Evolutionary conservation across 1,140 invertebrate genomes (phyloP).

Genomic region (Batillaria attramentaria): DNA sequence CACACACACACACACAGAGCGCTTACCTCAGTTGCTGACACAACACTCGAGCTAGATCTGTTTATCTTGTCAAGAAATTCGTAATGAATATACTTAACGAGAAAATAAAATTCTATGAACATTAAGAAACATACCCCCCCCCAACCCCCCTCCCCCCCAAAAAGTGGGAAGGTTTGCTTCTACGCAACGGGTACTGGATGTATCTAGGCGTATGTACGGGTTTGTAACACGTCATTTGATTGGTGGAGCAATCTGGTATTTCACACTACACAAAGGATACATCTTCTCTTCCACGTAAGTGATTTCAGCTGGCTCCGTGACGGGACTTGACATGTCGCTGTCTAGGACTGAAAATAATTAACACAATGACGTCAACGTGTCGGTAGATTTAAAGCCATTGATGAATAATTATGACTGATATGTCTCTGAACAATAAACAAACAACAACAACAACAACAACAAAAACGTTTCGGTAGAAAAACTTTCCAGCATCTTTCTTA

Average conservation of each 20-base stretch:
- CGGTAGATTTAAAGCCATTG: too few relatives aligned
- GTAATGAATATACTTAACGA: not conserved
- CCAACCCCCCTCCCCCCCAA: not conserved
- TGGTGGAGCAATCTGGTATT: too few relatives aligned
- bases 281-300: conserved; percentile 78
- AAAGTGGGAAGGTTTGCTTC: too few relatives aligned
- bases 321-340: conserved; percentile 75
- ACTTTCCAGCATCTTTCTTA: too few relatives aligned
- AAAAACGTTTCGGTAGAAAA: too few relatives aligned
- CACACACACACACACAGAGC: not conserved
- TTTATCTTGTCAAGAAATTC: not conserved
- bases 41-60: conserved; percentile 31
- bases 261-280: conserved; percentile 70
- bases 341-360: conserved; percentile 76
- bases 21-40: conserved; percentile 28
- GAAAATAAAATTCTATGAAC: not conserved
- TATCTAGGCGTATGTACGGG: too few relatives aligned
- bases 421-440: too few relatives aligned
- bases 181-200: too few relatives aligned
- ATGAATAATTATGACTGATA: too few relatives aligned
- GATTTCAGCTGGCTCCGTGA: conserved; percentile 75
- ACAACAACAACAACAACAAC: too few relatives aligned
- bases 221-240: too few relatives aligned
- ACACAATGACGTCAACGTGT: too few relatives aligned
- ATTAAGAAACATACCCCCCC: not conserved